Base-by-base conservation (phyloP, 2,797 vertebrate species). In the Sparus aurata region DNA sequence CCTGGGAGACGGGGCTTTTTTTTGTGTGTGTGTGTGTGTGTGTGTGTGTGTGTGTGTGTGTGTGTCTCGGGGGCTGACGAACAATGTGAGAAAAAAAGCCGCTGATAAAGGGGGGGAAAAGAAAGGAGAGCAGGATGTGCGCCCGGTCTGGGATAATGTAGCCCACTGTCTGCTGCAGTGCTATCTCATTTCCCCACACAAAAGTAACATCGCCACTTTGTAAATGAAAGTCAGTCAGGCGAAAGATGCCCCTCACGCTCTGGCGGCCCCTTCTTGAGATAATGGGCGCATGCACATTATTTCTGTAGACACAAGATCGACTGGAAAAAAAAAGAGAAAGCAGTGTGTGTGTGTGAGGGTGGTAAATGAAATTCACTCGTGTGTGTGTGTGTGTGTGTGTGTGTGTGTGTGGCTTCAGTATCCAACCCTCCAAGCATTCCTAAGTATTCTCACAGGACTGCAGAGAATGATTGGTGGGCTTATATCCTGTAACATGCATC, bases 141-240 rank as follows among this genome's bases (percentile, higher is more conserved):
- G 53, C 66, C 60, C 18, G 18, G 87, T 83, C 79, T 17, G 17
- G 85, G 84, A 91, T 93, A 93, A 90, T 90, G 89, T 86, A 82
- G 85, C 89, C 87, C 17, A 77, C 81, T 92, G 86, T 93, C 92
- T 91, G 90, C 86, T 75, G 82, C 90, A 75, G 84, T 75, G 90
- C 88, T 87, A 93, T 92, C 89, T 93, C 87, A 92, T 93, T 94
- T 92, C 91, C 88, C 65, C 80, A 79, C 89, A 92, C 87, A 93
- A 92, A 93, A 94, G 92, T 91, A 92, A 92, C 91, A 91, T 89
- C 4, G 69, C 85, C 85, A 90, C 91, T 93, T 91, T 92, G 92
- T 92, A 93, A 93, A 93, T 92, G 91, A 93, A 94, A 93, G 90
- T 82, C 91, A 93, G 89, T 84, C 87, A 87, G 90, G 86, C 87